Evolutionary conservation across 23 tunicate genomes (phyloP), one percentile per base, ranked within the genome.

Genomic region (Trididemnum miniatum): DNA sequence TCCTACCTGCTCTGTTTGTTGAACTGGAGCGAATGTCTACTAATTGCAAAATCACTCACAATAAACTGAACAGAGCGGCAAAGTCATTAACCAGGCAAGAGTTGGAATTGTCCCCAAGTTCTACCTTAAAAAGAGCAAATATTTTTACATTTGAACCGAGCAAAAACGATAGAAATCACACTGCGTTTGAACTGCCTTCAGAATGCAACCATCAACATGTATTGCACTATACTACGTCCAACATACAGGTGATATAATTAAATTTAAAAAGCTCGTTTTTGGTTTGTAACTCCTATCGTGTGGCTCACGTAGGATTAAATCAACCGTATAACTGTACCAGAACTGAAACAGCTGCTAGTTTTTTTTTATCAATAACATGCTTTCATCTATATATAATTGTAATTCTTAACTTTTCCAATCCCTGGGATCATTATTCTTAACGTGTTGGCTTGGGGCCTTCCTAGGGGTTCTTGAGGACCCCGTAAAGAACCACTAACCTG

Each of bases 201-300:
- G 81, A 90, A 67, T 91, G 88, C 72, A 92, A 92, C 57, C 97
- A 92, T 59, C 97, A 92, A 49, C 79, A 87, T 34, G 25, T 86
- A 30, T 62, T 92, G 78, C 80, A 83, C 20, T 78, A 81, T 29
- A 92, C 97, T 0, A 63, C 97, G 26, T 34, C 83, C 5, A 64
- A 83, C 65, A 87, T 92, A 59, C 91, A 92, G 87, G 97, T 92
- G 64, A 59, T 20, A 27, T 30, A 5, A 35, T n/a, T 62, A 3
- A 44, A 44, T 3, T 3, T n/a, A n/a, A n/a, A n/a, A n/a, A n/a
- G n/a, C n/a, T n/a, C n/a, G n/a, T n/a, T n/a, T n/a, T n/a, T n/a
- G n/a, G n/a, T n/a, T n/a, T n/a, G n/a, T n/a, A n/a, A n/a, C n/a
- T n/a, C n/a, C n/a, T n/a, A n/a, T n/a, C n/a, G n/a, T n/a, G n/a